Evolutionary conservation across 2,888 invertebrate species (phyloP).

Genomic region (Epiblema foenella): DNA sequence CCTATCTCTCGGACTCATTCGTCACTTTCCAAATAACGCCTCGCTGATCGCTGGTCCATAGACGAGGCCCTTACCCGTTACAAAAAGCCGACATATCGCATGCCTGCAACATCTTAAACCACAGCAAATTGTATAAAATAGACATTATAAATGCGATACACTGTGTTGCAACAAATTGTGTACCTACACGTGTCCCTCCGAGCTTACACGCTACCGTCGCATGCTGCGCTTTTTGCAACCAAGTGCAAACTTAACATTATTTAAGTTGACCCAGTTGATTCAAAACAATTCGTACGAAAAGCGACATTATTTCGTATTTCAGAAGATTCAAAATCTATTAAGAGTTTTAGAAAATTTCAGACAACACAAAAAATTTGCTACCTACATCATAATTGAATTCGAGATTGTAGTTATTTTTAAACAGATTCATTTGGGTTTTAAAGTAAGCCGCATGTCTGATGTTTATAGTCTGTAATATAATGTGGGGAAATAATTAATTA

Average conservation of each 20-base stretch:
- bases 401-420: conserved; percentile 23
- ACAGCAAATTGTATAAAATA: conserved; percentile 32
- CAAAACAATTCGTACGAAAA: no score
- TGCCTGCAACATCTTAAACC: conserved; percentile 28
- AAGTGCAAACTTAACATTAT: conserved; percentile 20
- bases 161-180: conserved; percentile 45
- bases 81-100: conserved; percentile 29
- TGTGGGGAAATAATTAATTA: background rate
- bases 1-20: no score
- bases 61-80: background rate
- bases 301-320: no score
- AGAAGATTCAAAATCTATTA: no score
- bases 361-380: no score
- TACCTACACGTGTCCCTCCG: conserved; percentile 43
- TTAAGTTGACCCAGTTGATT: no score
- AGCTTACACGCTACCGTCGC: conserved; percentile 45
- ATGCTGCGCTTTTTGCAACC: conserved; percentile 43
- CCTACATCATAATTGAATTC: conserved; percentile 20
- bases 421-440: background rate
- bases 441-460: background rate
- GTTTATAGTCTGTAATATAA: background rate
- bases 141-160: conserved; percentile 27
- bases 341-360: no score
- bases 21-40: no score
- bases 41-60: no score